These are phyloP conservation scores for Pogonocichla stellata DNA, from an alignment of 2,113 vertebrate species.

Conservation along the genomic window DNA sequence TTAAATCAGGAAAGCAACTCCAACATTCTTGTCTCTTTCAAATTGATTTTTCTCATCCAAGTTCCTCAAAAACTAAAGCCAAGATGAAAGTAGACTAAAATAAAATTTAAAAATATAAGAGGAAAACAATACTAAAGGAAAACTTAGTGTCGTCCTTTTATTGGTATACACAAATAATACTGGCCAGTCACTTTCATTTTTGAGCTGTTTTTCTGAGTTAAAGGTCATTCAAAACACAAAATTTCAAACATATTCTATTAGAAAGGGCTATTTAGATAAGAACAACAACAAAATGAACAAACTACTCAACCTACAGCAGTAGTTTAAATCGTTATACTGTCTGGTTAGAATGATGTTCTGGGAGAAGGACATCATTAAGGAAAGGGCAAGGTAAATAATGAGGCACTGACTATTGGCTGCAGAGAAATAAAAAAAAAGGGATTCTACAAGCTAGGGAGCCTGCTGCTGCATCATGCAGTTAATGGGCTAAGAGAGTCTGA, in stretches of 20 bases:
- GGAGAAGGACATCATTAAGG: background rate
- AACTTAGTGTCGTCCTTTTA: background rate
- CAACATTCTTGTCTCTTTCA: background rate
- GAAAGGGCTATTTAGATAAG: background rate
- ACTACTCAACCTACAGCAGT: background rate
- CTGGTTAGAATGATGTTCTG: background rate
- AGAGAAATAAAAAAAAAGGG: background rate
- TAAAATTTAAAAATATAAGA: background rate
- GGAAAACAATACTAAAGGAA: background rate
- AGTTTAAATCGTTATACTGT: background rate
- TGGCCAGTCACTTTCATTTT: background rate
- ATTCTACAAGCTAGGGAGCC: background rate
- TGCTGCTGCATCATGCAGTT: background rate
- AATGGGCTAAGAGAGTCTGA: constrained; percentile 7
- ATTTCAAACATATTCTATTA: background rate
- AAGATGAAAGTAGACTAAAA: background rate
- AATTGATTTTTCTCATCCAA: background rate
- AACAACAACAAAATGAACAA: background rate
- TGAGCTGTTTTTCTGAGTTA: background rate
- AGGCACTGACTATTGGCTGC: background rate
- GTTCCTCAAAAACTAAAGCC: background rate
- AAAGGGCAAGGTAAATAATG: constrained; percentile 52
- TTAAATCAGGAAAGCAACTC: background rate
- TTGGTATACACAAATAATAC: background rate
- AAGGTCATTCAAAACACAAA: background rate